Evolutionary conservation across 2,113 vertebrate species (phyloP).

Genomic region (Indri indri): DNA sequence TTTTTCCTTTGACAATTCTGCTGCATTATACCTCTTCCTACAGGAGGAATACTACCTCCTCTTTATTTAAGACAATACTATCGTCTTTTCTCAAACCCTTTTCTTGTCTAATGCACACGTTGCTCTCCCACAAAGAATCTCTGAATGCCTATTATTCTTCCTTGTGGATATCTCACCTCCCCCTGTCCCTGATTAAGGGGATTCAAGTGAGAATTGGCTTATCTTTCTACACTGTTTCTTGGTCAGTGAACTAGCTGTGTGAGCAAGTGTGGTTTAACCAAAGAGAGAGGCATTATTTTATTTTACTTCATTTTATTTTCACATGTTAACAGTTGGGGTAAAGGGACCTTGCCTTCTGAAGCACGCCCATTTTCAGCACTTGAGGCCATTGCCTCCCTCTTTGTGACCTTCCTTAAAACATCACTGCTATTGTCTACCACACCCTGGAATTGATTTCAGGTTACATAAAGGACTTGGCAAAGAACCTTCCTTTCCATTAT

Average conservation of each 20-base stretch:
- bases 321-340: background rate
- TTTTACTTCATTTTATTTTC: background rate
- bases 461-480: background rate
- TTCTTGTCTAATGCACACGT: background rate
- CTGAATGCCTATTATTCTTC: background rate
- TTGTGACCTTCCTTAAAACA: background rate
- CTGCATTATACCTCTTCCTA: background rate
- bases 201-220: background rate
- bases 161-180: background rate
- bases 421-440: background rate
- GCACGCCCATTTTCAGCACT: background rate
- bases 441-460: slow-evolving; percentile 7
- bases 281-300: background rate
- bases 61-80: background rate
- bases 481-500: background rate
- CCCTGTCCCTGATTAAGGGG: background rate
- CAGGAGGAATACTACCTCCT: background rate
- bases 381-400: background rate
- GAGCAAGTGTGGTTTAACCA: background rate
- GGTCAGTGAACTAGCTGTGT: background rate
- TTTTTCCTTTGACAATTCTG: background rate
- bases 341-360: background rate
- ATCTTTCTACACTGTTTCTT: background rate
- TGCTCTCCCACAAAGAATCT: background rate
- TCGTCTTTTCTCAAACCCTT: background rate